Conservation (phyloP, 2,113 vertebrate species). For the Eclectus roratus region DNA sequence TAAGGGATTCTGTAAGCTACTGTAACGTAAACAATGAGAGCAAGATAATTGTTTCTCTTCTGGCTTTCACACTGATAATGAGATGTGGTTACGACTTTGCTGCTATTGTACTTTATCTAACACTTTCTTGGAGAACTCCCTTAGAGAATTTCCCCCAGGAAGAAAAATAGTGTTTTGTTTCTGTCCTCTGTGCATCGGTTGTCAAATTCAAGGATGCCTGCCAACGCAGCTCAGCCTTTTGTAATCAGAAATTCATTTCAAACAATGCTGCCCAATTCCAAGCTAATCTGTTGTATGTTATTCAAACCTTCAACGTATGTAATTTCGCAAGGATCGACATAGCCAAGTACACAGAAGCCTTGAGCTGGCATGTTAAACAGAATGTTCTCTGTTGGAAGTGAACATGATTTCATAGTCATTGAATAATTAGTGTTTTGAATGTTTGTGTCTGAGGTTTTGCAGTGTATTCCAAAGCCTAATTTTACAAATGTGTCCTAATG, state of each 20-base stretch:
- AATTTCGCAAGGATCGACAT: neutral
- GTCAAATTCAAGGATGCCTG: conserved; percentile 41
- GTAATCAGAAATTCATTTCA: conserved; percentile 32
- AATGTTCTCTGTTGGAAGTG: conserved; percentile 17
- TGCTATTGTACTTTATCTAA: neutral
- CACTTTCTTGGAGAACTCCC: neutral
- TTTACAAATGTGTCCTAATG: neutral
- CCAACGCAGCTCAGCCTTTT: conserved; percentile 18
- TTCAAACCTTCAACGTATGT: conserved; percentile 18
- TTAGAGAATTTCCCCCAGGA: neutral
- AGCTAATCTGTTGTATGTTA: conserved; percentile 11
- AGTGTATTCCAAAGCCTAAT: conserved; percentile 6
- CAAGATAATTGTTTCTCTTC: neutral
- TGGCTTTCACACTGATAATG: neutral
- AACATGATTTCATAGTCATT: neutral
- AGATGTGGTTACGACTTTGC: neutral
- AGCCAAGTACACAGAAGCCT: conserved; percentile 38
- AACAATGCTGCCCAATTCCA: conserved; percentile 23
- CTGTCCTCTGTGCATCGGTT: neutral
- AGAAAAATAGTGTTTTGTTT: neutral
- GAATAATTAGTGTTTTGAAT: conserved; percentile 42
- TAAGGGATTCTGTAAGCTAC: neutral
- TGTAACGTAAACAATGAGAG: neutral
- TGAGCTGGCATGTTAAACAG: conserved; percentile 37
- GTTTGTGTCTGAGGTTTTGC: neutral